These are phyloP conservation scores for Neopelma chrysocephalum DNA, from an alignment of 2,797 vertebrate species.

Conservation along the genomic window DNA sequence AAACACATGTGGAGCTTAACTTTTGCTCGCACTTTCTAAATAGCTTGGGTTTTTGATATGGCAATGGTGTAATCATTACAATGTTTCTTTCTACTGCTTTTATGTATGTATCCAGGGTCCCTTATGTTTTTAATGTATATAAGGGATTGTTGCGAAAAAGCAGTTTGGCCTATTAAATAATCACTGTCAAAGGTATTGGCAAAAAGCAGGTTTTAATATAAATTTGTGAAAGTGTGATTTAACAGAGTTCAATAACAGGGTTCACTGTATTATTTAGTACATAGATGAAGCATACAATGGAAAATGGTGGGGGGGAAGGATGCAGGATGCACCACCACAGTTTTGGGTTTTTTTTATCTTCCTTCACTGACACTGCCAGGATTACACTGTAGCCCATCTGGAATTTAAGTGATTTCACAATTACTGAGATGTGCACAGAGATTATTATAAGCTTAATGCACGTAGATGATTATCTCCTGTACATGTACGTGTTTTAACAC, in stretches of 20 bases:
- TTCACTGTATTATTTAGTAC: too few relatives aligned
- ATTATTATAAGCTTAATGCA: background rate
- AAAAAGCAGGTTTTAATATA: background rate
- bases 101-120: accelerated
- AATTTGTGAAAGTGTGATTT: background rate
- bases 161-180: background rate
- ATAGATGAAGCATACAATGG: accelerated
- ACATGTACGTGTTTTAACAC: background rate
- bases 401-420: background rate
- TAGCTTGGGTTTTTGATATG: background rate
- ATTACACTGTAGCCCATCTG: background rate
- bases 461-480: background rate
- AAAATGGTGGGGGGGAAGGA: background rate
- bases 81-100: background rate
- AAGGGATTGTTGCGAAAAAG: background rate
- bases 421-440: background rate
- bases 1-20: background rate
- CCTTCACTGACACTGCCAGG: background rate
- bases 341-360: background rate
- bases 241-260: background rate
- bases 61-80: background rate
- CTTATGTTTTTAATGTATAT: background rate
- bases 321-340: background rate
- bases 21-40: background rate
- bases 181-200: background rate